These are phyloP conservation scores for Melinopterus prodromus DNA, from an alignment of 2,888 invertebrate genomes.

Conservation along the genomic window DNA sequence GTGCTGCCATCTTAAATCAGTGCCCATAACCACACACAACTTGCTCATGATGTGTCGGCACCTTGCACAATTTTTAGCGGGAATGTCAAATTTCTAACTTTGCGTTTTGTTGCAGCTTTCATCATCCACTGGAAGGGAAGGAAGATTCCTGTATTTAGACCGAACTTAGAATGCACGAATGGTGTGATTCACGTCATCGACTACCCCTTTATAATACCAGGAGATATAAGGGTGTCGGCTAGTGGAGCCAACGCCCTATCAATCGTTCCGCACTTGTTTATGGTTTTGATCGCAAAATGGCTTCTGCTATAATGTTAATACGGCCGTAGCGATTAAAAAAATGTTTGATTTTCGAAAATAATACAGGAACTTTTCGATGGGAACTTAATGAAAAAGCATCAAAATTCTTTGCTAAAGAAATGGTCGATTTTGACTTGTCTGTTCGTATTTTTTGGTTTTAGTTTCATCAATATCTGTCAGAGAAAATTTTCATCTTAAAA, in stretches of 20 bases:
- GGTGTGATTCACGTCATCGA: conserved; percentile 96
- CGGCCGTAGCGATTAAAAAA: neutral
- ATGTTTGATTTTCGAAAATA: neutral
- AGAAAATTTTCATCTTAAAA: neutral
- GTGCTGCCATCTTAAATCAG: neutral
- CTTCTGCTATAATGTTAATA: conserved; percentile 53
- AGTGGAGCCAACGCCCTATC: conserved; percentile 53
- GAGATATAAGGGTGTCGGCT: conserved; percentile 78
- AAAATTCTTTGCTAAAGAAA: neutral
- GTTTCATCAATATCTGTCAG: neutral
- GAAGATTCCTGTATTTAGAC: conserved; percentile 84
- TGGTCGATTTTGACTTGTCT: neutral
- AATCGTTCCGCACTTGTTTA: conserved; percentile 56
- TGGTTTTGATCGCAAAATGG: conserved; percentile 59
- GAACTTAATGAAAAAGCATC: neutral
- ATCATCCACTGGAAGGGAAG: conserved; percentile 85
- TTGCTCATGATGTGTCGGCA: neutral
- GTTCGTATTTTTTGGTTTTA: neutral
- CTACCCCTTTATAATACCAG: conserved; percentile 82
- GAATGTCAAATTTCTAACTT: neutral
- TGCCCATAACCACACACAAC: neutral
- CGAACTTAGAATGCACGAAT: conserved; percentile 95
- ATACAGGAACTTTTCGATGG: neutral
- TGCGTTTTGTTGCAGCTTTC: conserved; percentile 8
- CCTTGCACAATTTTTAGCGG: neutral